Evolutionary conservation across 2,113 vertebrate genomes (phyloP).

Genomic region (Rhea americana): DNA sequence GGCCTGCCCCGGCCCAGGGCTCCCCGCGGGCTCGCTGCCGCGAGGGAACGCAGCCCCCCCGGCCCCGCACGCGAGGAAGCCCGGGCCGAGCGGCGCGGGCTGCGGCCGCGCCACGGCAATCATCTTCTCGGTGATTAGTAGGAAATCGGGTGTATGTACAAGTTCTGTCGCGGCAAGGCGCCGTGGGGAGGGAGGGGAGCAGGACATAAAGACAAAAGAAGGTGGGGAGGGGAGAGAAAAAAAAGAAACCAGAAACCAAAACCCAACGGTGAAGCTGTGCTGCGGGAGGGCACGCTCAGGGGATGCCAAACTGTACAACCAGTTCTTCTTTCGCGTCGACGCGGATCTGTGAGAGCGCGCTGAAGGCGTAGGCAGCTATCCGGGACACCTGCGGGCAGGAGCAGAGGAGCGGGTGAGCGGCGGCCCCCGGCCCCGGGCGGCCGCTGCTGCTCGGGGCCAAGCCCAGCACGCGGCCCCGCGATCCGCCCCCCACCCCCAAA

Average conservation of each 20-base stretch:
- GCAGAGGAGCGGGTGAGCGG: neutral
- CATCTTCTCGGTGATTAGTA: slow-evolving; percentile 46
- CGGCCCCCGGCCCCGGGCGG: neutral
- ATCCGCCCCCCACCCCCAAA: no score
- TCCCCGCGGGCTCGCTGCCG: no score
- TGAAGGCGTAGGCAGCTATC: slow-evolving; percentile 94
- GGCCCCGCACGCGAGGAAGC: neutral
- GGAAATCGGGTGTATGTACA: slow-evolving; percentile 57
- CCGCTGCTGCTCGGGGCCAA: no score
- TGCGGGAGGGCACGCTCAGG: slow-evolving; percentile 74
- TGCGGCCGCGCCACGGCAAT: accelerated
- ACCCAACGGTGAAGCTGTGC: neutral
- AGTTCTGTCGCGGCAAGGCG: slow-evolving; percentile 18
- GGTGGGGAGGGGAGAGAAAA: neutral
- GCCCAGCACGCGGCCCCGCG: no score
- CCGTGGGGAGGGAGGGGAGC: slow-evolving; percentile 34
- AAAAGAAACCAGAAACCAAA: neutral
- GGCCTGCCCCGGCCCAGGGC: no score
- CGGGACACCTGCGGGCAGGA: slow-evolving; percentile 84
- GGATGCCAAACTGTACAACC: slow-evolving; percentile 96
- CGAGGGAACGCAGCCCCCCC: no score
- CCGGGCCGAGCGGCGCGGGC: neutral
- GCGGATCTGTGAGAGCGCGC: slow-evolving; percentile 96
- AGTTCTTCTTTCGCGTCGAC: slow-evolving; percentile 95
- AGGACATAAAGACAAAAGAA: slow-evolving; percentile 12